Evolutionary conservation across 64 coral and sea anemone species (phyloP).

Genomic region (Trachythela sp.): DNA sequence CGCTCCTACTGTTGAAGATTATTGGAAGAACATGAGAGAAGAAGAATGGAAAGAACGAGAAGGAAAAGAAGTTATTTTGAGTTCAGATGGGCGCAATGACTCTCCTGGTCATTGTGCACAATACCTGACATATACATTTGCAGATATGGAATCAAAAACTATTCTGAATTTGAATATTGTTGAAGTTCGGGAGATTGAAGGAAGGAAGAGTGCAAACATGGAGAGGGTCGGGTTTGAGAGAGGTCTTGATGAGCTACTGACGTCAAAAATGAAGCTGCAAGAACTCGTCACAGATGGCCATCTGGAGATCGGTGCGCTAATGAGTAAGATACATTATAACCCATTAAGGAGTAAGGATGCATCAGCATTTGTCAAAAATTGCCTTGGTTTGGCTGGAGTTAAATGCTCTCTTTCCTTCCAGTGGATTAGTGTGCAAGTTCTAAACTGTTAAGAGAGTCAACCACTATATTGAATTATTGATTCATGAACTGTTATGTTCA

Average conservation of each 20-base stretch:
- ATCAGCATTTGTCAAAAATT: no score
- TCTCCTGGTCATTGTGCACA: neutral
- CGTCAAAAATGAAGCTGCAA: neutral
- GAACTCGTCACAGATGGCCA: neutral
- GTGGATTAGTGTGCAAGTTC: no score
- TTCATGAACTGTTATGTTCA: no score
- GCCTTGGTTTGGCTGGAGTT: no score
- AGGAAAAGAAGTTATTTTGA: neutral
- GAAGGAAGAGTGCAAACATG: neutral
- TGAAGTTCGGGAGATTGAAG: neutral
- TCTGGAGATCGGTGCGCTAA: neutral
- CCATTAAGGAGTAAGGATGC: neutral
- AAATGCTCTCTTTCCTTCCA: no score
- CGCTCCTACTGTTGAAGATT: neutral
- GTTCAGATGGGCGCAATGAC: neutral
- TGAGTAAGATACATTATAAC: neutral
- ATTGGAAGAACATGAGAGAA: neutral
- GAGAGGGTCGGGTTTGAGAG: neutral
- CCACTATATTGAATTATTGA: no score
- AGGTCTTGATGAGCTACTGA: neutral
- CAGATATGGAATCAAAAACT: neutral
- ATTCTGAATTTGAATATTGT: conserved; percentile 3
- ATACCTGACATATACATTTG: neutral
- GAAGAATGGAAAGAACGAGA: neutral
- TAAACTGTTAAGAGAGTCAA: no score